Conservation (phyloP, 2,113 vertebrate species). For the Podarcis muralis region DNA sequence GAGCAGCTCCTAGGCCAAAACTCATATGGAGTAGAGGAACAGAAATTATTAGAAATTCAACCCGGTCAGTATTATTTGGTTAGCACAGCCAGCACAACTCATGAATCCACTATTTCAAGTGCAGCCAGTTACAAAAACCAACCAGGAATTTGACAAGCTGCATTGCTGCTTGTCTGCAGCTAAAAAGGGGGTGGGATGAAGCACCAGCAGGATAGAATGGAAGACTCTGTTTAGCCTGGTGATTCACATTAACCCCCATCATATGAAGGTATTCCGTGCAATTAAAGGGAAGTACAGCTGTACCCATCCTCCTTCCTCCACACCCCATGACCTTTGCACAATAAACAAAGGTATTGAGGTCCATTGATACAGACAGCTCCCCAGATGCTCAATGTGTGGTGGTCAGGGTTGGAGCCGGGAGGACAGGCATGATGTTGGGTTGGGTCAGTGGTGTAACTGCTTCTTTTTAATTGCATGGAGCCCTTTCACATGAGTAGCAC, state of each 20-base stretch:
- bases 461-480: not conserved
- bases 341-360: not conserved
- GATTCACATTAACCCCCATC: not conserved
- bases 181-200: not conserved
- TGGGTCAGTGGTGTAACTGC: not conserved
- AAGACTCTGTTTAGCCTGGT: not conserved
- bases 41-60: conserved; percentile 89
- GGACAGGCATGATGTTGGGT: not conserved
- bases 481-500: not conserved
- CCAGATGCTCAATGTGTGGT: not conserved
- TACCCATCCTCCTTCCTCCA: not conserved
- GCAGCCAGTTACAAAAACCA: too few relatives aligned
- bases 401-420: not conserved
- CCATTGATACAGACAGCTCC: too few relatives aligned
- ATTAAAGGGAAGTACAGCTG: not conserved
- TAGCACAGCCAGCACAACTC: not conserved
- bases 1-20: conserved; percentile 89
- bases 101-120: not conserved
- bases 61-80: conserved; percentile 79
- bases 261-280: not conserved
- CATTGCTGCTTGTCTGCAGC: not conserved
- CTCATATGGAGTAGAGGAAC: conserved; percentile 96
- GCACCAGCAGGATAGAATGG: not conserved
- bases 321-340: not conserved
- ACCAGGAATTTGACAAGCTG: not conserved